phyloP scores from a whole-genome alignment of 2,797 vertebrate genomes.

The Notolabrus celidotus region DNA sequence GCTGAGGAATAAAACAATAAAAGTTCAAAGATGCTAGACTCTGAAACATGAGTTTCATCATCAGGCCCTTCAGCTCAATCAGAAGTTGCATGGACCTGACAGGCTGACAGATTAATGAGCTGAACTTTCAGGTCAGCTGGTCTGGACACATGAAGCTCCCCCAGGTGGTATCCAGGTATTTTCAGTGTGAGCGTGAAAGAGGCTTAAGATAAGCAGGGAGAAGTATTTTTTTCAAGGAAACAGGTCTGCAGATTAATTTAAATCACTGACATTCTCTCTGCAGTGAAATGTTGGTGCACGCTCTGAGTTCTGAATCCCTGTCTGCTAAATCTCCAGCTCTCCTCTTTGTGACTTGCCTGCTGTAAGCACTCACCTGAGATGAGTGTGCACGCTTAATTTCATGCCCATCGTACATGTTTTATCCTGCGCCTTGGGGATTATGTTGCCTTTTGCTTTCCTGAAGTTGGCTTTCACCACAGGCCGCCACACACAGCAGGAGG shows the following conservation, averaged over 20 bases:
- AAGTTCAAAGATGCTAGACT: no score
- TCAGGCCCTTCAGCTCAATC: no score
- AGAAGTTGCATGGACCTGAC: no score
- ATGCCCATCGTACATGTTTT: constrained; percentile 22
- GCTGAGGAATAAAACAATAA: no score
- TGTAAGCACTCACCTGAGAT: constrained; percentile 27
- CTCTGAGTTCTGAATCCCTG: constrained; percentile 2
- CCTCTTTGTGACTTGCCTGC: neutral
- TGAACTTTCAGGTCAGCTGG: no score
- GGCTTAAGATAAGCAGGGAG: constrained; percentile 17
- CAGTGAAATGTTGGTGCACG: neutral
- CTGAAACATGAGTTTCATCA: no score
- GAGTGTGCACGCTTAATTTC: constrained; percentile 17
- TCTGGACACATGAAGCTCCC: no score
- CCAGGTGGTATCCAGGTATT: no score
- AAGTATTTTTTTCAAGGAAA: constrained; percentile 4
- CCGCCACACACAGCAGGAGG: constrained; percentile 37
- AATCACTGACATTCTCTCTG: constrained; percentile 6
- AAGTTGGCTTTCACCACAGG: constrained; percentile 17
- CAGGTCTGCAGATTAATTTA: neutral
- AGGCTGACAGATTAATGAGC: no score
- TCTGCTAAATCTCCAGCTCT: neutral
- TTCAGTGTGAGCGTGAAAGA: neutral
- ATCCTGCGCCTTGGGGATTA: constrained; percentile 1
- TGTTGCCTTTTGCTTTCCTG: constrained; percentile 11